Percentiles rank a stretch among this genome's conserved stretches.
Evolutionary conservation across 2,888 invertebrate species (phyloP).

Genomic region (Ophion ellenae): DNA sequence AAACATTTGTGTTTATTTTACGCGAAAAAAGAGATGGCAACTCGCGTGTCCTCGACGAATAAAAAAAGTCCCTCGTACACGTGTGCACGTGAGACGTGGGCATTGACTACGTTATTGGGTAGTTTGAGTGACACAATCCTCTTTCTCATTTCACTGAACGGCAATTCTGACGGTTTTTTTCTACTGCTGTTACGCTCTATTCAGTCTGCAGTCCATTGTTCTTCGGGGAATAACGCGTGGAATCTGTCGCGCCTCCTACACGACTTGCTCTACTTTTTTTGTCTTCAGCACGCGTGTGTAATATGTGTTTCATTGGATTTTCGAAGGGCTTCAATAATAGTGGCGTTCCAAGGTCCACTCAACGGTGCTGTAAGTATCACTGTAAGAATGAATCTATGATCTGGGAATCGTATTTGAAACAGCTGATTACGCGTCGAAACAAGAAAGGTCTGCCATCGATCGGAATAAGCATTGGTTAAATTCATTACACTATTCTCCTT

Average conservation of each 20-base stretch:
- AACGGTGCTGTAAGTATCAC: not conserved
- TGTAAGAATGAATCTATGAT: not conserved
- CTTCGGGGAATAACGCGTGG: constrained; percentile 77
- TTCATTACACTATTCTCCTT: too few species aligned
- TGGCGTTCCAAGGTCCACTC: not conserved
- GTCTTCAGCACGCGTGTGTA: constrained; percentile 18
- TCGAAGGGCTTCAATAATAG: not conserved
- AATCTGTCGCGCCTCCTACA: constrained; percentile 76
- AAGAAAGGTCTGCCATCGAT: not conserved
- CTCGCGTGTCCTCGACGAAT: not conserved
- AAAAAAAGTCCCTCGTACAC: constrained; percentile 9
- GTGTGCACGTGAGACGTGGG: constrained; percentile 56
- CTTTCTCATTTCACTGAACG: constrained; percentile 74
- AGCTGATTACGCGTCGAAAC: not conserved
- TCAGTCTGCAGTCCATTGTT: constrained; percentile 79
- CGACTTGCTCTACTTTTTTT: constrained; percentile 55
- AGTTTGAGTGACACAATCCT: constrained; percentile 78
- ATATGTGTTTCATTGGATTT: not conserved
- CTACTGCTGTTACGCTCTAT: constrained; percentile 71
- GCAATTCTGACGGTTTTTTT: constrained; percentile 76
- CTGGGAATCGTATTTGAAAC: not conserved
- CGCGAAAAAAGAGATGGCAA: not conserved
- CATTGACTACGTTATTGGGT: constrained; percentile 78
- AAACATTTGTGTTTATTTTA: not conserved
- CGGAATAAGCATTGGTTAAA: too few species aligned